These are phyloP conservation scores for Limanda limanda DNA, from an alignment of 2,113 vertebrate genomes.

Conservation along the genomic window DNA sequence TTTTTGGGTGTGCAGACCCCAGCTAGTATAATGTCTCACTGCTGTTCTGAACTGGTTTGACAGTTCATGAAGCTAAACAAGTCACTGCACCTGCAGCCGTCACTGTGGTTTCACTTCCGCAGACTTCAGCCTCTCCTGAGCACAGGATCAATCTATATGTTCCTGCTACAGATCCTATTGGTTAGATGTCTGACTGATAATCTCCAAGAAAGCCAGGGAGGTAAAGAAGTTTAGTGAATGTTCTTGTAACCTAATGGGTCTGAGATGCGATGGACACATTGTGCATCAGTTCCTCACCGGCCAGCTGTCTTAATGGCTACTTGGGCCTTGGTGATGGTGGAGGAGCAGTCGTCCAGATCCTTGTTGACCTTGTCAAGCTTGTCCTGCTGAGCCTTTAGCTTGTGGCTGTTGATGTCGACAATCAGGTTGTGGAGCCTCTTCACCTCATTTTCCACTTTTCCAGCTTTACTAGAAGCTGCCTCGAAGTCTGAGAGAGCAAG, in stretches of 20 bases:
- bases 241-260: not conserved
- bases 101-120: no score
- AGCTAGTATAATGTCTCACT: no score
- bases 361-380: slow-evolving; percentile 89
- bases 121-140: not conserved
- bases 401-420: slow-evolving; percentile 90
- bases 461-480: slow-evolving; percentile 82
- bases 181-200: no score
- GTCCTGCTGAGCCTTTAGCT: slow-evolving; percentile 93
- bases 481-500: slow-evolving; percentile 84
- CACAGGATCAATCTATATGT: slow-evolving; percentile 8
- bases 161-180: slow-evolving; percentile 6
- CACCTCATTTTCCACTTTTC: slow-evolving; percentile 90
- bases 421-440: slow-evolving; percentile 91
- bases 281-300: slow-evolving; percentile 79
- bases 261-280: not conserved
- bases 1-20: no score
- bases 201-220: no score
- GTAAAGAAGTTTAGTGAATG: no score
- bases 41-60: no score
- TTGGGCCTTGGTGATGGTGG: slow-evolving; percentile 91
- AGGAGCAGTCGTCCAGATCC: slow-evolving; percentile 89
- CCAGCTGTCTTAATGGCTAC: slow-evolving; percentile 92
- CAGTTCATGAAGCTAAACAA: no score
- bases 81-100: no score